Conservation (phyloP, 2,113 vertebrate genomes). For the Cepphus grylle region DNA sequence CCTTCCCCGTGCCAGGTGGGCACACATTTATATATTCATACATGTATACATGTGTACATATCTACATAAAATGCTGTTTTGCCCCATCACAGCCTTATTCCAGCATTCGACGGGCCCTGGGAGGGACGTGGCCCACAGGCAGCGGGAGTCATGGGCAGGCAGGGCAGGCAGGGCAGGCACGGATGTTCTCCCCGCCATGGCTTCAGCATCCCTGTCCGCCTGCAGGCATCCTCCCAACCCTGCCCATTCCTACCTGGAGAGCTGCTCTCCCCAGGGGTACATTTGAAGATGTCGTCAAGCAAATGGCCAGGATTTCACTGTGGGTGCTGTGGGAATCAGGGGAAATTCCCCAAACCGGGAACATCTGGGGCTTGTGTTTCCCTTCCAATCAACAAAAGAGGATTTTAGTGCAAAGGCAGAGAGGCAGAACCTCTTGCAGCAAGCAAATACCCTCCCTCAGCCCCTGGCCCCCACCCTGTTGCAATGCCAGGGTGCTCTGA, state of each 20-base stretch:
- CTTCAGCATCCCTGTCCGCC: rapidly evolving
- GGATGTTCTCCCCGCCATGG: neutral
- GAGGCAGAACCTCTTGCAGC: neutral
- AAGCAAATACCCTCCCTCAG: neutral
- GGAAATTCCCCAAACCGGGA: neutral
- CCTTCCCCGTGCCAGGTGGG: neutral
- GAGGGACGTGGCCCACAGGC: neutral
- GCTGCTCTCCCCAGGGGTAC: neutral
- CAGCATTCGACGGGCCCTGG: neutral
- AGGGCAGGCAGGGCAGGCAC: neutral
- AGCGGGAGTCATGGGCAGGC: neutral
- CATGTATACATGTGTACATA: no score
- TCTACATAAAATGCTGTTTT: neutral
- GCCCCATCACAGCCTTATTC: neutral
- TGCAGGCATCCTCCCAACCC: neutral
- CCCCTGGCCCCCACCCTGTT: rapidly evolving
- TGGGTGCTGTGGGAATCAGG: neutral
- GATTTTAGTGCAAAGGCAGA: neutral
- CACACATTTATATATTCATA: neutral
- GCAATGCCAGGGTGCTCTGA: neutral
- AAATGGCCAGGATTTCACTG: neutral
- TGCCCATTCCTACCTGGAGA: neutral
- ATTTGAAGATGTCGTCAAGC: neutral
- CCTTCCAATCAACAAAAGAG: neutral
- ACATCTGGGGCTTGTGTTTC: neutral